Percentiles rank a stretch among this genome's conserved stretches.
Evolutionary conservation across 2,888 invertebrate species (phyloP).

Genomic region (Drosophila tanythrix): DNA sequence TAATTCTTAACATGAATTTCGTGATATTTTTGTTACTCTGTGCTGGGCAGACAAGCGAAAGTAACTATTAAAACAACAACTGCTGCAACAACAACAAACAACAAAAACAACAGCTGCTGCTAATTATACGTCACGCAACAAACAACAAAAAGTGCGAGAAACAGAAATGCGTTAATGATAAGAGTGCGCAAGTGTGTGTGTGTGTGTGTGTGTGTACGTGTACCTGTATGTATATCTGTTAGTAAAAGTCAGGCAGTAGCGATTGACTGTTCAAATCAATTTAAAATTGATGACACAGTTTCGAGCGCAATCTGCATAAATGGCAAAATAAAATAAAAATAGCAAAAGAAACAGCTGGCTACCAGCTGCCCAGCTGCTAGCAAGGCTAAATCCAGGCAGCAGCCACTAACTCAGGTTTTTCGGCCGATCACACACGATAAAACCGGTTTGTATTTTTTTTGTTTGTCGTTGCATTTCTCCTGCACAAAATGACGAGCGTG

Average conservation of each 20-base stretch:
- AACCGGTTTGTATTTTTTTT: constrained; percentile 59
- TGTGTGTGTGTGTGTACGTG: neutral
- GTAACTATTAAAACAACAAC: constrained; percentile 42
- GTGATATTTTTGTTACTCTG: constrained; percentile 37
- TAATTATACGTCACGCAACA: constrained; percentile 67
- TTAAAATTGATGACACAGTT: constrained; percentile 70
- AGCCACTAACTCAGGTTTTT: constrained; percentile 14
- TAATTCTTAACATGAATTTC: constrained; percentile 66
- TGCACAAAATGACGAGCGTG: constrained; percentile 29
- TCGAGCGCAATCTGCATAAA: constrained; percentile 29
- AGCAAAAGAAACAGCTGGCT: constrained; percentile 38
- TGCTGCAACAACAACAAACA: constrained; percentile 22
- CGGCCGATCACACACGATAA: constrained; percentile 23
- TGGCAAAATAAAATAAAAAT: constrained; percentile 27
- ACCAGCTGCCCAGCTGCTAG: constrained; percentile 29
- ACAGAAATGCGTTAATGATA: constrained; percentile 51
- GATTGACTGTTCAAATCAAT: constrained; percentile 16
- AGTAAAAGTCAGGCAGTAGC: constrained; percentile 32
- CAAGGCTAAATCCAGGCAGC: constrained; percentile 42
- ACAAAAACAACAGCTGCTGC: constrained; percentile 11
- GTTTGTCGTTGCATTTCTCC: constrained; percentile 52
- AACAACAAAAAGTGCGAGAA: constrained; percentile 18
- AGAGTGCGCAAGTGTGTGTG: constrained; percentile 7
- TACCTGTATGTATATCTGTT: constrained; percentile 4
- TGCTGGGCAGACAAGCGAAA: constrained; percentile 62